Base-by-base conservation (phyloP, 1,140 invertebrate species). In the Panulirus ornatus region DNA sequence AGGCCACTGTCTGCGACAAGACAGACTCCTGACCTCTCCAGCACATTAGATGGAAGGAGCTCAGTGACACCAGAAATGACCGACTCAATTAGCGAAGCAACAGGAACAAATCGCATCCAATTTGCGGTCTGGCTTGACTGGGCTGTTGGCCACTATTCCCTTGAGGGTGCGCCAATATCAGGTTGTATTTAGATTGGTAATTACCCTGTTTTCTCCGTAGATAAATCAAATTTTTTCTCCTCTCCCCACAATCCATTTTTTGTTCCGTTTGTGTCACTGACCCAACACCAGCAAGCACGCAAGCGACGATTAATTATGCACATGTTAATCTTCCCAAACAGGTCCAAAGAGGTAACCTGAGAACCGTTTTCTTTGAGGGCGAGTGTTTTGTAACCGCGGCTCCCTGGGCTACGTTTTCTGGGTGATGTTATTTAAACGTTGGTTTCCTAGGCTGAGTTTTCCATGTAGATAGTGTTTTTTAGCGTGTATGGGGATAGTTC, bases 151-250 rank as follows among this genome's bases (percentile, higher is more conserved):
- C 66, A 19, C 36, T 11, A 47, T 42, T 36, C 42, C 40, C 82
- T 47, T 34, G 66, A 51, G 40, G 38, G 36, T 1, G 27, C 40
- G 51, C 42, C 44, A n/a, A 71, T 84, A 84, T 84, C 83, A 70
- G 34, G 42, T 84, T 84, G 54, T 84, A 71, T 84, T 84, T 84
- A 30, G 66, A 71, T 63, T 47, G 70, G 66, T 84, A 84, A 84
- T 84, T 73, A 84, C 44, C 83, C 27, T 84, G 66, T 84, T 84
- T 84, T 47, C 63, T 47, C 36, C 47, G 34, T 11, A 73, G 66
- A 84, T 84, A 84, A 84, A 47, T 19, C 36, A 30, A 44, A 84
- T 84, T 84, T 73, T 84, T 54, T 36, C 42, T 16, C 70, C 63
- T 36, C 83, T 42, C 83, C 54, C 44, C 30, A 38, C 6, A 66